Base-by-base conservation (phyloP, 1,140 invertebrate species). In the Mamestra configurata region DNA sequence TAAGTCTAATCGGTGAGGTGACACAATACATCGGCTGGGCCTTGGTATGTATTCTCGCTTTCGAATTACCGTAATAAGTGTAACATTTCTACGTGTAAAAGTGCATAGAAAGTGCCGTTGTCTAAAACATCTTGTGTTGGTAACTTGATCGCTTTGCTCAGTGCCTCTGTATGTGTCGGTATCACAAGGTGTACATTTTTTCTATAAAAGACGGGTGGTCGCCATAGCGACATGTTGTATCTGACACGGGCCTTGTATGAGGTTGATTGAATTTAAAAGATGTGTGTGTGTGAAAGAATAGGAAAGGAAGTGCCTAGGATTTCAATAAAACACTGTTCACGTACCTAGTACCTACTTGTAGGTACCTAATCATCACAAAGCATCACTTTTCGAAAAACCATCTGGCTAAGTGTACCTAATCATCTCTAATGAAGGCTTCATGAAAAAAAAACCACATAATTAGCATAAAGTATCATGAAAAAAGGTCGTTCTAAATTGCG, bases 401-500 rank as follows among this genome's bases (percentile, higher is more conserved):
- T 46, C 43, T 46, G 43, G 13, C 43, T 15, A 49, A 49, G 13
- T 49, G 4, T n/a, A n/a, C 15, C 46, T 75, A 59, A 43, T 40
- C 72, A 40, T 15, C 11, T 53, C 20, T 59, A 75, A 75, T 75
- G 51, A 31, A 43, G 55, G 22, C 55, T n/a, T 24, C 61, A 27
- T 22, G 6, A 43, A 61, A 61, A 46, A 49, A 49, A 40, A 15
- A 49, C 22, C 57, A 76, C 43, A 64, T 49, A 76, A 76, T 76
- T 76, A 76, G n/a, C 55, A 64, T 64, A 13, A n/a, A 64, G n/a
- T 24, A 64, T 57, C 40, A 49, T 76, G 59, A 77, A 76, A 76
- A 70, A 77, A 77, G 55, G 75, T 77, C 59, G 49, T 77, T 18
- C 59, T 3, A 77, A 77, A 77, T 77, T 66, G 61, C 13, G 43